A percentile compares a stretch with the other conserved stretches of the same genome.
phyloP scores from a whole-genome alignment of 2,888 invertebrate genomes.

The Lithodes maja region DNA sequence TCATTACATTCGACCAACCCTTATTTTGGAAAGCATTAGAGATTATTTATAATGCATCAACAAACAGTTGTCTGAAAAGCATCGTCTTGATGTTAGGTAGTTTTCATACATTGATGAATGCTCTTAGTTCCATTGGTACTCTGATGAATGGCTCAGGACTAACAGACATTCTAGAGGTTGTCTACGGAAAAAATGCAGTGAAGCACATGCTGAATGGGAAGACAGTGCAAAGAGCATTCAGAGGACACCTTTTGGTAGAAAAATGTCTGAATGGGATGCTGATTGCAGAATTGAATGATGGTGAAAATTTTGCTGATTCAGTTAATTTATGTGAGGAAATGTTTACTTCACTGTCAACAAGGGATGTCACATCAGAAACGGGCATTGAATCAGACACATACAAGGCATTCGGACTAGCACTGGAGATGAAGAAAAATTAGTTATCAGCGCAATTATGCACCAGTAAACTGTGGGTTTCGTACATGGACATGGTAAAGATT shows the following conservation, averaged over 20 bases:
- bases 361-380: slow-evolving; percentile 13
- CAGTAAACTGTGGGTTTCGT: slow-evolving; percentile 18
- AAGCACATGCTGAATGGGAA: slow-evolving; percentile 53
- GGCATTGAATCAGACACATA: neutral
- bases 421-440: slow-evolving; percentile 20
- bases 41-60: slow-evolving; percentile 4
- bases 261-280: slow-evolving; percentile 15
- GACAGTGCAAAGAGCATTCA: slow-evolving; percentile 44
- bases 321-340: slow-evolving; percentile 13
- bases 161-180: slow-evolving; percentile 32
- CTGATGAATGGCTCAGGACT: slow-evolving; percentile 57
- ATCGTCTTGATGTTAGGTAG: slow-evolving; percentile 49
- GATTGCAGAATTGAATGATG: slow-evolving; percentile 5
- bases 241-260: slow-evolving; percentile 38
- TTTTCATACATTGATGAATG: slow-evolving; percentile 61
- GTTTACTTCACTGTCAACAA: slow-evolving; percentile 10
- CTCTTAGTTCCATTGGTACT: slow-evolving; percentile 50
- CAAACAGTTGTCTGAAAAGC: slow-evolving; percentile 32
- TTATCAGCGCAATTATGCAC: slow-evolving; percentile 14
- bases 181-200: slow-evolving; percentile 53
- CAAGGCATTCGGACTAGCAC: neutral
- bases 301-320: neutral
- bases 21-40: slow-evolving; percentile 45
- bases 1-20: slow-evolving; percentile 50
- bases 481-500: slow-evolving; percentile 31